Base-by-base conservation (phyloP, 2,113 vertebrate genomes). In the Varanus salvator region DNA sequence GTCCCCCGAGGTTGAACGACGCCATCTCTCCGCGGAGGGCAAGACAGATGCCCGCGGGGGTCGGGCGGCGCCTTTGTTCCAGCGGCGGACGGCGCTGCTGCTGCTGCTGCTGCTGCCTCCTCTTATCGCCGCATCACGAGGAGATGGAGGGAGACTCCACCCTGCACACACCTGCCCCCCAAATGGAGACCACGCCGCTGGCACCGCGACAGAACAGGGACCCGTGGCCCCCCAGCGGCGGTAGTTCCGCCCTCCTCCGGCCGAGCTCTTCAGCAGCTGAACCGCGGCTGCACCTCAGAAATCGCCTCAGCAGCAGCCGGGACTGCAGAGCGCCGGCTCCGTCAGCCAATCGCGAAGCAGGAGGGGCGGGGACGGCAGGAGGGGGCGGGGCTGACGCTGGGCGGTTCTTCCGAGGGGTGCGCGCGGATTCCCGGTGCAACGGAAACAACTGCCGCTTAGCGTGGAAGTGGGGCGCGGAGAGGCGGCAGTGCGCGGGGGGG, bases 1-100 rank as follows among this genome's bases (percentile, higher is more conserved):
- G 95, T 66, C 98, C 98, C 93, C 98, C 98, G 91, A 97, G 95
- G 92, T 97, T 97, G 48, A 98, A 96, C 74, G 98, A 97, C 96
- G 98, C 98, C 99, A 99, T 99, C 95, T 92, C 97, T 88, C 87
- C 82, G 31, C 80, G 72, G 54, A 82, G 86, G 80, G 89, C 89
- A 60, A 48, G 86, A 44, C 88, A 91, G 82, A 64, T 69, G 50
- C 90, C 92, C 87, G 82, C 54, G 75, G 27, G 86, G 31, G 72
- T 85, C 92, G 80, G 90, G 72, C 71, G 86, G 87, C 91, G 95
- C 92, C 91, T 96, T 95, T 97, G 97, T 97, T 95, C 96, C 86
- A 76, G 52, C 29, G 85, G 81, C 68, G 66, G 44, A 77, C 57
- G 93, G 85, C 85, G 83, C 57, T 25, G 29, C 71, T 50, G 48